Evolutionary conservation across 2,113 vertebrate species (phyloP).

Genomic region (Propithecus coquereli): DNA sequence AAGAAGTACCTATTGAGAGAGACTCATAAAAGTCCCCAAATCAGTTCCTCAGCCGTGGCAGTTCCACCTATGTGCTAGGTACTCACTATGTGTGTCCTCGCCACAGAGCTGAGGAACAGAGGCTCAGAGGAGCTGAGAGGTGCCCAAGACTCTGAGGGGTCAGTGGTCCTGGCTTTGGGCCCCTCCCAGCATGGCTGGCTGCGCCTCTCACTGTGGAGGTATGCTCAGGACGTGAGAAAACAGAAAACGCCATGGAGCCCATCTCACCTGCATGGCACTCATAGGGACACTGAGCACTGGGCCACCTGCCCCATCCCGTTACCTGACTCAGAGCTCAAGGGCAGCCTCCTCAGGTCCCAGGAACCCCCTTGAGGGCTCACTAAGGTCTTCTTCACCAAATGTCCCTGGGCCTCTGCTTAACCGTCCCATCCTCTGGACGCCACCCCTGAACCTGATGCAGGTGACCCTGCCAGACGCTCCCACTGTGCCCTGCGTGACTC

Average conservation of each 20-base stretch:
- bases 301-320: not conserved
- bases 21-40: not conserved
- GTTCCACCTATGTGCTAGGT: not conserved
- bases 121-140: not conserved
- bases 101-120: not conserved
- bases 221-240: not conserved
- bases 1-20: not conserved
- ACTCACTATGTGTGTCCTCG: not conserved
- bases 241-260: not conserved
- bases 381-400: not conserved
- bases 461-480: not conserved
- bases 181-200: not conserved
- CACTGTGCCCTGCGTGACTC: accelerated
- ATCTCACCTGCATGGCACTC: not conserved
- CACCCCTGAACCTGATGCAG: not conserved
- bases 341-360: not conserved
- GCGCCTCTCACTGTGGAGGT: not conserved
- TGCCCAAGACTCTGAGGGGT: not conserved
- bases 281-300: too few relatives aligned
- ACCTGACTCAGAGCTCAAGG: not conserved
- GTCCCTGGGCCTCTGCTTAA: not conserved
- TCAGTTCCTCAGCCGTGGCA: not conserved
- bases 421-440: not conserved
- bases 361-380: not conserved
- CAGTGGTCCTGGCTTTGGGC: not conserved